These are phyloP conservation scores for Halocaridina rubra DNA, from an alignment of 2,888 invertebrate species.

Conservation along the genomic window DNA sequence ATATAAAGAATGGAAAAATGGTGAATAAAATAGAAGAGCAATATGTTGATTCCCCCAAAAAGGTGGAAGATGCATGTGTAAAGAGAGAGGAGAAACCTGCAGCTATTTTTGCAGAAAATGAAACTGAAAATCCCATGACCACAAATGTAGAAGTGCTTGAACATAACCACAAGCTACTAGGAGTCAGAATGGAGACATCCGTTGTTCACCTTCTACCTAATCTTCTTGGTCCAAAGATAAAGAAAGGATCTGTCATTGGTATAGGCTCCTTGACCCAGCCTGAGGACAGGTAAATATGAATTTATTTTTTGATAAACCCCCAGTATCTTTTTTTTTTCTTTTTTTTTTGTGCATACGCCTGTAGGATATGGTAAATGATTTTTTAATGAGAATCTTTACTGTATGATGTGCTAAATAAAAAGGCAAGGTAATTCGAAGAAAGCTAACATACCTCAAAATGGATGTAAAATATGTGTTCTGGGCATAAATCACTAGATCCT, in stretches of 20 bases:
- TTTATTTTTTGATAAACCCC: too few species aligned
- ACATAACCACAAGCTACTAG: neutral
- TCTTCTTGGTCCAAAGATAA: conserved; percentile 22
- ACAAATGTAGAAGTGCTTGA: too few species aligned
- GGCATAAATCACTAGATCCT: too few species aligned
- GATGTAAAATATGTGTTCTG: too few species aligned
- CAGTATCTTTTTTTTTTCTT: too few species aligned
- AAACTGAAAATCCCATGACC: neutral
- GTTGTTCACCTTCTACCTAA: conserved; percentile 11
- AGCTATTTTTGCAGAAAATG: neutral
- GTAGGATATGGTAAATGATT: too few species aligned
- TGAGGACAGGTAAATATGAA: conserved; percentile 33
- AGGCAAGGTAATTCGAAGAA: too few species aligned
- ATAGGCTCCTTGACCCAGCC: conserved; percentile 22
- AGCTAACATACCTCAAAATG: too few species aligned
- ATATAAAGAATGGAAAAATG: neutral
- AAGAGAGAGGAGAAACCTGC: neutral
- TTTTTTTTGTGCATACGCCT: too few species aligned
- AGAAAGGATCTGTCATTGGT: conserved; percentile 7
- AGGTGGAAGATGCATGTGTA: neutral
- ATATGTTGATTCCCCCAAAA: neutral
- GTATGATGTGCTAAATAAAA: too few species aligned
- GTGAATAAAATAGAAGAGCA: neutral
- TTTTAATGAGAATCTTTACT: too few species aligned
- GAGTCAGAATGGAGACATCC: neutral